These are phyloP conservation scores for Cephus cinctus DNA, from an alignment of 1,140 invertebrate species.

Conservation along the genomic window DNA sequence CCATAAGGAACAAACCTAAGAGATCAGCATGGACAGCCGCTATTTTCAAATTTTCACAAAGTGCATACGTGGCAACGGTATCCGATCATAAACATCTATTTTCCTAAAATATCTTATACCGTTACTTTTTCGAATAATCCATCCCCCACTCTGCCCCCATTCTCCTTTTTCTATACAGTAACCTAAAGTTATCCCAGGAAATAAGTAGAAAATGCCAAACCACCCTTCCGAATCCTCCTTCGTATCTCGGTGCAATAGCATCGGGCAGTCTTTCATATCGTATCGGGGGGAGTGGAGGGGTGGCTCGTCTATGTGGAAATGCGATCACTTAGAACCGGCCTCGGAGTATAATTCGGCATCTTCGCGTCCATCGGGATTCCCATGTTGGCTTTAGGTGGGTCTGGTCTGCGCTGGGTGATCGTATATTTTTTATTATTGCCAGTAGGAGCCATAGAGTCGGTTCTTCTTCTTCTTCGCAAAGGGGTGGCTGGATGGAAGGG, in stretches of 20 bases:
- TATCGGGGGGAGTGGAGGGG: conserved; percentile 41
- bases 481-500: conserved; percentile 16
- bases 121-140: too few relatives aligned
- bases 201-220: too few relatives aligned
- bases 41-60: too few relatives aligned
- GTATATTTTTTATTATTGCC: conserved; percentile 55
- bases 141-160: too few relatives aligned
- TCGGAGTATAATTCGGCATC: conserved; percentile 49
- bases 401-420: conserved; percentile 26
- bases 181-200: too few relatives aligned
- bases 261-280: conserved; percentile 21
- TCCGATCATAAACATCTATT: too few relatives aligned
- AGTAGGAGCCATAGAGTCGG: conserved; percentile 29
- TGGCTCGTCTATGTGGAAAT: conserved; percentile 57
- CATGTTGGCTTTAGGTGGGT: conserved; percentile 15
- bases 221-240: neutral
- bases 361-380: conserved; percentile 29
- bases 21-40: too few relatives aligned
- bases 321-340: conserved; percentile 51
- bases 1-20: too few relatives aligned
- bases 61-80: too few relatives aligned
- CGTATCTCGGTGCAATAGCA: conserved; percentile 29
- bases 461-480: too few relatives aligned
- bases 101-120: too few relatives aligned
- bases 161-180: too few relatives aligned